These are phyloP conservation scores for Ganaspis brasiliensis DNA, from an alignment of 2,888 invertebrate species.

Conservation along the genomic window DNA sequence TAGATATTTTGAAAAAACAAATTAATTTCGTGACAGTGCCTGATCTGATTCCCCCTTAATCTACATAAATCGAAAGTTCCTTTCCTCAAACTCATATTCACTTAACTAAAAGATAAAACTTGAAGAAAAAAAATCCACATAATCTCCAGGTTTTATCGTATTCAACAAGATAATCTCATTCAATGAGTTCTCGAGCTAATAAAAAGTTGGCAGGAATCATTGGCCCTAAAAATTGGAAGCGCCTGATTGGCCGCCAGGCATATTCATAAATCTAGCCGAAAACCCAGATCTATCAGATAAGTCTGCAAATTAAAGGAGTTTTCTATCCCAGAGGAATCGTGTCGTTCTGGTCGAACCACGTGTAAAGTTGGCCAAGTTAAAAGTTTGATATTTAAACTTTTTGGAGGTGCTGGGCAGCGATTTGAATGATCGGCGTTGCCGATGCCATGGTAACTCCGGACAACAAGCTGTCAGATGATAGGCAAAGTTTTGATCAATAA, in stretches of 20 bases:
- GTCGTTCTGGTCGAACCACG: slow-evolving; percentile 50
- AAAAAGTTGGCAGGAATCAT: slow-evolving; percentile 5
- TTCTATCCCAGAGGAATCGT: slow-evolving; percentile 55
- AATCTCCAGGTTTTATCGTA: neutral
- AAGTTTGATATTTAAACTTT: slow-evolving; percentile 70
- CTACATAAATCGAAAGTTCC: too few species aligned
- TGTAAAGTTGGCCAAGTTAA: slow-evolving; percentile 59
- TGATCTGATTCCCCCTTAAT: too few species aligned
- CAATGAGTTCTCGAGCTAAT: neutral
- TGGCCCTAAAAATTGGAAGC: slow-evolving; percentile 41
- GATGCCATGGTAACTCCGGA: slow-evolving; percentile 79
- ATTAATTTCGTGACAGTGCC: too few species aligned
- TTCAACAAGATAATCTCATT: neutral
- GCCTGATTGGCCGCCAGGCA: slow-evolving; percentile 52
- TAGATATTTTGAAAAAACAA: too few species aligned
- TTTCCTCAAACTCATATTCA: too few species aligned
- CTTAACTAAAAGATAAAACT: too few species aligned
- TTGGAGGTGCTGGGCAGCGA: slow-evolving; percentile 59
- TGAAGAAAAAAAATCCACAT: too few species aligned
- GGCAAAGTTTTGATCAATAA: slow-evolving; percentile 80
- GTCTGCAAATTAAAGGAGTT: slow-evolving; percentile 59
- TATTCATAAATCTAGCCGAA: slow-evolving; percentile 46
- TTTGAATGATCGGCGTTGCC: slow-evolving; percentile 77
- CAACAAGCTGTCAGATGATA: slow-evolving; percentile 81
- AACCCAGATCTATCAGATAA: slow-evolving; percentile 58